Evolutionary conservation across 2,797 vertebrate species (phyloP).

Genomic region (Thamnophis elegans): DNA sequence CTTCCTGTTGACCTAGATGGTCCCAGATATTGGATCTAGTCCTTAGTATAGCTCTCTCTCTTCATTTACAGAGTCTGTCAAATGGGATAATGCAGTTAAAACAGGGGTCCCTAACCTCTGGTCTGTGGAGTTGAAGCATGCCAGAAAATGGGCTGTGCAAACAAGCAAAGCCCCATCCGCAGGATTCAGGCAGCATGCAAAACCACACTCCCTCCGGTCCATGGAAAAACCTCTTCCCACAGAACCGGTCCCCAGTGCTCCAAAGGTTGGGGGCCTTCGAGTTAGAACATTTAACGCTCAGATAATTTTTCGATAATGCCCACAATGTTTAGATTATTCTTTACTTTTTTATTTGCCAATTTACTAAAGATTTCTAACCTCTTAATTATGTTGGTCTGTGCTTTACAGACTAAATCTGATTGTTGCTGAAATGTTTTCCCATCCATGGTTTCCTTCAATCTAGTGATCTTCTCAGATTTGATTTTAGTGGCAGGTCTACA

Average conservation of each 20-base stretch:
- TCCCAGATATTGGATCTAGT: background rate
- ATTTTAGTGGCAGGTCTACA: background rate
- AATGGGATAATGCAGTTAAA: background rate
- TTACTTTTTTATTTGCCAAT: background rate
- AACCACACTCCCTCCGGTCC: no score
- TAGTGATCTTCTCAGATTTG: background rate
- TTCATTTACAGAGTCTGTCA: background rate
- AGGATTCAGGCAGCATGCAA: no score
- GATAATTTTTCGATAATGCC: background rate
- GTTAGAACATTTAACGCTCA: background rate
- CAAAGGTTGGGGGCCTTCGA: background rate
- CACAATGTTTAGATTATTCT: background rate
- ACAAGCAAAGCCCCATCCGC: no score
- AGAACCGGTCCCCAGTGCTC: background rate
- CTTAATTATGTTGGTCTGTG: background rate
- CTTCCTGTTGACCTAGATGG: background rate
- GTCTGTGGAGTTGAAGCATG: no score
- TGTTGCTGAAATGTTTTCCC: slow-evolving; percentile 1
- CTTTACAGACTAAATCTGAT: background rate
- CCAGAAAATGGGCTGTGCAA: no score
- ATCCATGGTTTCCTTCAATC: background rate
- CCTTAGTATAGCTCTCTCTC: background rate
- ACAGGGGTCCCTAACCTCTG: background rate
- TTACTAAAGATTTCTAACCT: background rate
- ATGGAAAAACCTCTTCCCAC: no score